Percentiles rank a stretch among this genome's conserved stretches.
Conservation (phyloP, 2,888 invertebrate genomes). For the Dolichomitus sp. region DNA sequence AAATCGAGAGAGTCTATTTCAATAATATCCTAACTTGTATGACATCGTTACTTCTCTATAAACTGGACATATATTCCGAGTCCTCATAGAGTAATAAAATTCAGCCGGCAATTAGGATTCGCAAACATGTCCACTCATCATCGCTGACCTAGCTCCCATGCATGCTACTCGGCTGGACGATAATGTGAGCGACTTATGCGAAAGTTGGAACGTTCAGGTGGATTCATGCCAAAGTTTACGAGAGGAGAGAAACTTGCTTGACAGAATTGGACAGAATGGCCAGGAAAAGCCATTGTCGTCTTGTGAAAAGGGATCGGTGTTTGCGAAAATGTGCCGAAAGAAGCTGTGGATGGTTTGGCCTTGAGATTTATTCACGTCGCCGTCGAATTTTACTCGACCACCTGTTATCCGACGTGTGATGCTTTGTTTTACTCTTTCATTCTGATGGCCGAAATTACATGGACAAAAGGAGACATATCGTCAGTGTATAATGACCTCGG, state of each 20-base stretch:
- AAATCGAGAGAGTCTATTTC: background rate
- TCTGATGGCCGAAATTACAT: constrained; percentile 6
- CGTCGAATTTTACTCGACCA: constrained; percentile 34
- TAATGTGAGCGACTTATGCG: constrained; percentile 39
- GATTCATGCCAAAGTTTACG: constrained; percentile 57
- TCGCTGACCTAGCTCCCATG: constrained; percentile 1
- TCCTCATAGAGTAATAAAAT: background rate
- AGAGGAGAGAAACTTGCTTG: constrained; percentile 13
- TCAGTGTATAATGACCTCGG: constrained; percentile 13
- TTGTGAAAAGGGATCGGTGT: constrained; percentile 11
- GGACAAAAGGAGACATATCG: background rate
- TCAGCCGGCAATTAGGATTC: constrained; percentile 1
- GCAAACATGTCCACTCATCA: constrained; percentile 31
- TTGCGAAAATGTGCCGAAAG: constrained; percentile 26
- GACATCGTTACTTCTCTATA: background rate
- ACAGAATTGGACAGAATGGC: background rate
- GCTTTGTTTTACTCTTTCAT: constrained; percentile 9
- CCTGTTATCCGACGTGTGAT: background rate
- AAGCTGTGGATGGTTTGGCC: constrained; percentile 16
- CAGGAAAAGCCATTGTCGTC: constrained; percentile 28
- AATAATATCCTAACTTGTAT: background rate
- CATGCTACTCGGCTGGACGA: constrained; percentile 10
- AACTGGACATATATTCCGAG: background rate
- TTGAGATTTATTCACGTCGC: constrained; percentile 47
- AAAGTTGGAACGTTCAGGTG: constrained; percentile 18